Evolutionary conservation across 1,140 invertebrate genomes (phyloP).

Genomic region (Meloidogyne chitwoodi): DNA sequence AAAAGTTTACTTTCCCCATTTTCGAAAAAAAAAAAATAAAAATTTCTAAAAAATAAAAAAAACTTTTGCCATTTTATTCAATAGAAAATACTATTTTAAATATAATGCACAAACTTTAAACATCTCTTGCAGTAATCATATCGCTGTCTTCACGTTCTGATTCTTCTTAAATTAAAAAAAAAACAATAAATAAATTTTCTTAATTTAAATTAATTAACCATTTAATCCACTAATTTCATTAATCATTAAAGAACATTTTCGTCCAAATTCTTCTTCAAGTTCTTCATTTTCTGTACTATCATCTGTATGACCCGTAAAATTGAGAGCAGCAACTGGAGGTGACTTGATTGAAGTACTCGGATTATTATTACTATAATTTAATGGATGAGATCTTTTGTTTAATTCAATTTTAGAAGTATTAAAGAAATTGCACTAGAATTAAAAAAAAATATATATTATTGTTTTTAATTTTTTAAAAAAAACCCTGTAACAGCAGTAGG

Average conservation of each 20-base stretch:
- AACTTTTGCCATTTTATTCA: too few relatives aligned
- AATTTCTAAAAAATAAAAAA: too few relatives aligned
- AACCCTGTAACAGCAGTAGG: conserved; percentile 36
- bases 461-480: neutral
- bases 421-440: conserved; percentile 29
- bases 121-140: neutral
- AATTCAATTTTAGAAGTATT: conserved; percentile 22
- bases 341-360: neutral
- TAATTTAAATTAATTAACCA: neutral
- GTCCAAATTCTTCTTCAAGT: conserved; percentile 2
- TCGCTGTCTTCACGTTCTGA: neutral
- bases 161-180: neutral
- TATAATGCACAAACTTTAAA: neutral
- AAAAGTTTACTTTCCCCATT: neutral
- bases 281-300: conserved; percentile 18
- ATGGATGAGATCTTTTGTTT: neutral
- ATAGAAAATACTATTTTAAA: too few relatives aligned
- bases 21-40: too few relatives aligned
- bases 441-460: too few relatives aligned
- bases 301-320: conserved; percentile 7
- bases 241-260: neutral
- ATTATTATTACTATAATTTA: neutral
- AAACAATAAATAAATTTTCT: neutral
- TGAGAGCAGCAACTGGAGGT: neutral
- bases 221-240: neutral